Conservation (phyloP, 2,113 vertebrate genomes). For the Drymodes brunneopygia region DNA sequence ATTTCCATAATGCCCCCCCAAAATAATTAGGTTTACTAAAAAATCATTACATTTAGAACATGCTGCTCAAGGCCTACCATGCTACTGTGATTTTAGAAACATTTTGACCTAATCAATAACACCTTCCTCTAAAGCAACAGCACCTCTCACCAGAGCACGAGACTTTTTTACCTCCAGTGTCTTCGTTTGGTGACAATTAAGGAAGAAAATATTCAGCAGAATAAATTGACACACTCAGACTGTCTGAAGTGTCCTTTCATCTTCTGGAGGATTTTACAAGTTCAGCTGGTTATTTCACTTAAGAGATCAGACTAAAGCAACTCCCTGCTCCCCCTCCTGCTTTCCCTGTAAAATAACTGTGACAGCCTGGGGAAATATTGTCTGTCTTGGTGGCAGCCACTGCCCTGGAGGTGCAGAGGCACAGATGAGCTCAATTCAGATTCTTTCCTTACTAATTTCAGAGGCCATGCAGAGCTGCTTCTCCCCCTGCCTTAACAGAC, state of each 20-base stretch:
- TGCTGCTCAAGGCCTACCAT: too few relatives aligned
- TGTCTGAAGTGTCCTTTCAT: conserved; percentile 30
- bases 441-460: conserved; percentile 40
- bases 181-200: neutral
- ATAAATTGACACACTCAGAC: neutral
- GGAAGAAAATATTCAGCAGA: neutral
- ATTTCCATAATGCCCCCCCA: too few relatives aligned
- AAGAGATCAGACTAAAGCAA: neutral
- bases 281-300: neutral
- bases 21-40: too few relatives aligned
- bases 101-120: too few relatives aligned
- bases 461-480: conserved; percentile 10
- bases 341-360: neutral
- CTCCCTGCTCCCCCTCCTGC: neutral
- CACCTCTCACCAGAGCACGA: neutral
- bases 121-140: neutral
- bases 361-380: neutral
- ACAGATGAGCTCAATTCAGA: neutral
- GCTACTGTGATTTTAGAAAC: too few relatives aligned
- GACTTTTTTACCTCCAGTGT: neutral
- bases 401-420: conserved; percentile 6
- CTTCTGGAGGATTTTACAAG: neutral
- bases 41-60: too few relatives aligned
- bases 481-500: conserved; percentile 30
- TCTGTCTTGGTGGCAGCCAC: neutral